Conservation (phyloP, 2,113 vertebrate species). For the Ophthalmolycus amberensis region DNA sequence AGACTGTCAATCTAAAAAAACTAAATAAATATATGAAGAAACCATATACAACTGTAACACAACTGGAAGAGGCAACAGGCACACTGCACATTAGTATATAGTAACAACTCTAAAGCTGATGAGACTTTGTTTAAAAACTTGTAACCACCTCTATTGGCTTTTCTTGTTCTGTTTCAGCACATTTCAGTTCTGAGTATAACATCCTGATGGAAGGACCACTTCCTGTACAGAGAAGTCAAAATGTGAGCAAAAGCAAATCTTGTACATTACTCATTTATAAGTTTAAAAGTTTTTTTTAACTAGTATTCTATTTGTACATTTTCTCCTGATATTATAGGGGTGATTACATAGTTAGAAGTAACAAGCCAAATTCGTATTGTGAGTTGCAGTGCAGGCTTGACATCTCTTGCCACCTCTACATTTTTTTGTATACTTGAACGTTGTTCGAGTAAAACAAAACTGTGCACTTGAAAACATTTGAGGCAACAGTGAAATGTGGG, state of each 20-base stretch:
- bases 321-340: neutral
- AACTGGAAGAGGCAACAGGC: neutral
- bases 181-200: constrained; percentile 18
- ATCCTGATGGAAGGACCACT: constrained; percentile 28
- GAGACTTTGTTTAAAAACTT: neutral
- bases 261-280: neutral
- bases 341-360: neutral
- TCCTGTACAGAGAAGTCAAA: constrained; percentile 44
- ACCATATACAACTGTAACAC: neutral
- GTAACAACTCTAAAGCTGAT: neutral
- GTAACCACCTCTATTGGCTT: neutral
- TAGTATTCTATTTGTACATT: neutral
- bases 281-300: neutral
- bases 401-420: neutral
- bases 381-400: neutral
- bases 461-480: constrained; percentile 36
- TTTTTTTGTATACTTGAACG: neutral
- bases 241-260: constrained; percentile 8
- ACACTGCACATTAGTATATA: neutral
- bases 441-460: neutral
- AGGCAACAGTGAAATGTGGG: constrained; percentile 6
- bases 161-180: neutral
- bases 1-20: neutral
- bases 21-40: neutral
- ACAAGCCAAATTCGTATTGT: neutral